Base-by-base conservation (phyloP, 2,888 invertebrate species). In the Pollenia angustigena region DNA sequence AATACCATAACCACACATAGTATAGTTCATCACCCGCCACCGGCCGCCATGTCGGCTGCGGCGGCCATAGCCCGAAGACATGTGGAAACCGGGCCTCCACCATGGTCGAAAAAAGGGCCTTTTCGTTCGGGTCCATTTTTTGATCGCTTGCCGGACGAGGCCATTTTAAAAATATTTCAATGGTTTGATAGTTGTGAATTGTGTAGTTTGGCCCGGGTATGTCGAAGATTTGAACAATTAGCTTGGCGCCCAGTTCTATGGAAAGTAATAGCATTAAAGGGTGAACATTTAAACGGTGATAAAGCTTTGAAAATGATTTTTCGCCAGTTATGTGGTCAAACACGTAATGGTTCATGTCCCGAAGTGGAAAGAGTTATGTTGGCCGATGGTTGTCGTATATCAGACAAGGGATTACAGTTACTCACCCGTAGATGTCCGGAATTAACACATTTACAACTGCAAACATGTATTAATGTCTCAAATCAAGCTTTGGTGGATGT, bases 371-470 rank as follows among this genome's bases (percentile, higher is more conserved):
- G 94, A 72, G 95, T 97, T 46, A 94, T 95, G 92, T 93, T 97
- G 32, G 95, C 95, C 74, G 95, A 96, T 87, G 96, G 96, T 81
- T 95, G 95, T 83, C 94, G 95, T 93, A 95, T 98, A 83, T 96
- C 97, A 6, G 97, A 97, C 91, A 95, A 96, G 83, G 97, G 97
- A 16, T 94, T 98, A 12, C 95, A 96, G 90, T 93, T 97, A 64
- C 93, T 98, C 48, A 96, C 97, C 0, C 95, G 97, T 60, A 95
- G 97, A 64, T 98, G 97, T 93, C 96, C 97, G 0, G 97, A 97
- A 91, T 94, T 98, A 81, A 96, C 97, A 7, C 97, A 97, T 90
- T 94, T 98, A 76, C 97, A 97, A 87, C 94, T 97, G 74, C 96
- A 96, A 85, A 96, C 96, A 2, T 96, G 97, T 88, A 94, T 95